Evolutionary conservation across 2,113 vertebrate genomes (phyloP).

Genomic region (Gallinago media): DNA sequence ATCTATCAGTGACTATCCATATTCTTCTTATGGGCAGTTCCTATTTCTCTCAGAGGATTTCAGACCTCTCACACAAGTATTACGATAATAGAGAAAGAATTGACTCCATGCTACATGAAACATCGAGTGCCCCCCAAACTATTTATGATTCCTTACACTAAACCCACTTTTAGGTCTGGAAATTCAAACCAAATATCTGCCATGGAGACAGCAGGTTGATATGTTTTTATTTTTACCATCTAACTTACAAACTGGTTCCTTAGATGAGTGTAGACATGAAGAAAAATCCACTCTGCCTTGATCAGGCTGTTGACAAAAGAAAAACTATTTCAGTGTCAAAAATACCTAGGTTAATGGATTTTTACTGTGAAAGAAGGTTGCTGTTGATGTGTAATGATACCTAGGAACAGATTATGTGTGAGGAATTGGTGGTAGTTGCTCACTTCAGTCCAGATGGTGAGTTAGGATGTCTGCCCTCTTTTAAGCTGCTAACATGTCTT

Average conservation of each 20-base stretch:
- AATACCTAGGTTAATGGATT: neutral
- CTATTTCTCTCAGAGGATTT: neutral
- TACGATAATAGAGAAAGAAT: neutral
- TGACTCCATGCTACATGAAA: neutral
- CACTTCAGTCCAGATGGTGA: neutral
- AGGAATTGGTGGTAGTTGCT: neutral
- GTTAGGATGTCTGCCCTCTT: neutral
- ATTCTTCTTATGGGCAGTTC: neutral
- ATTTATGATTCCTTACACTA: neutral
- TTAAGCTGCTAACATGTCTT: neutral
- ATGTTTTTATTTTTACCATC: neutral
- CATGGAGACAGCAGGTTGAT: neutral
- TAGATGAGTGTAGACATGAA: neutral
- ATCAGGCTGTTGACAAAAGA: neutral
- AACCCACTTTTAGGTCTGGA: neutral
- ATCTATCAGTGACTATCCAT: neutral
- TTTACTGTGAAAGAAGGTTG: neutral
- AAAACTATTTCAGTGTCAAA: neutral
- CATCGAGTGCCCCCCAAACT: neutral
- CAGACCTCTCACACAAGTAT: neutral
- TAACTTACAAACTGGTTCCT: neutral
- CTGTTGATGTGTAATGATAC: neutral
- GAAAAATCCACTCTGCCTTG: neutral
- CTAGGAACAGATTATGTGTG: neutral
- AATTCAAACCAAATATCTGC: neutral